Base-by-base conservation (phyloP, 2,888 invertebrate species). In the Brachypterus glaber region DNA sequence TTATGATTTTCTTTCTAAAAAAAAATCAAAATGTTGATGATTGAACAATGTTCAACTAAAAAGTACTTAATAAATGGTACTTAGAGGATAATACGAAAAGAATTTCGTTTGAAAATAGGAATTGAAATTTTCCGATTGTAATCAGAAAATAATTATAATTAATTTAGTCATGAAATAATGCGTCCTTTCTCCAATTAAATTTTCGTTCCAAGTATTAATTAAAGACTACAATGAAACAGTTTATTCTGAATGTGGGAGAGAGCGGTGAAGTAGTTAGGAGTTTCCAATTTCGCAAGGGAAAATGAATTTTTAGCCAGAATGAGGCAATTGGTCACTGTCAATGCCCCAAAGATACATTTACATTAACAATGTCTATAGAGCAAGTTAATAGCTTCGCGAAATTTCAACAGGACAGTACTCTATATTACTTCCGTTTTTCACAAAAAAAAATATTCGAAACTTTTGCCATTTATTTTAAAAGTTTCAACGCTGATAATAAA, bases 311-410 rank as follows among this genome's bases (percentile, higher is more conserved):
- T 58, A 49, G 49, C 50, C 47, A 45, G 52, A 58, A 58, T 55
- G 55, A 54, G 55, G 53, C 58, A 58, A 59, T 59, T 58, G 51
- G 37, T 52, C 51, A 60, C 57, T 57, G 58, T 59, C 58, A 60
- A 59, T 59, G 54, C 57, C 56, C 58, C 51, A 55, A 60, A 60
- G 59, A 58, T 57, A 58, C 59, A 59, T 55, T 59, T 56, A 54
- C 57, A 55, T 59, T 60, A 60, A 58, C 55, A 56, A 56, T 55
- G 54, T 59, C 57, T 57, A 57, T 58, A 53, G 53, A 55, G 53
- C 47, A 54, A 56, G 57, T 58, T 57, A 58, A 59, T 57, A 54
- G 58, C 51, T 41, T 50, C 47, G 33, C 46, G 46, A 43, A 40
- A 44, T 44, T 40, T 27, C 16, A 35, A 14, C 35, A 33, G 48